phyloP scores from a whole-genome alignment of 1,140 invertebrate species.

The Drosophila pectinifera region DNA sequence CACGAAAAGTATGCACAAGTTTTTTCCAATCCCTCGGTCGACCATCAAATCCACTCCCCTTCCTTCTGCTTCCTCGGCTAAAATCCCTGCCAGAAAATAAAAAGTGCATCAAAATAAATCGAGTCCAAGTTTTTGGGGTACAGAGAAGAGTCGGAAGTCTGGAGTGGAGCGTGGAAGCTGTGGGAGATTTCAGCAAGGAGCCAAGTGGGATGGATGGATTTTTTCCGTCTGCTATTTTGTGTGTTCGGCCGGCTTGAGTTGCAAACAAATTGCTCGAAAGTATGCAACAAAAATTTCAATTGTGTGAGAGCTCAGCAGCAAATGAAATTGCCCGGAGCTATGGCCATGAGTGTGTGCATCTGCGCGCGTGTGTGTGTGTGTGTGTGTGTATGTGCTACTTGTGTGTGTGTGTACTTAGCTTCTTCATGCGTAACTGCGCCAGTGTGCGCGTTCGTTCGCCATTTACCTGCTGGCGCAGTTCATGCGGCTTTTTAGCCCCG shows the following conservation, averaged over 20 bases:
- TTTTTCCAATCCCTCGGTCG: conserved; percentile 40
- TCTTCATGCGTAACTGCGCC: conserved; percentile 13
- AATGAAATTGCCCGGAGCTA: conserved; percentile 62
- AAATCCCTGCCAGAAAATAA: conserved; percentile 40
- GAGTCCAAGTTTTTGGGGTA: conserved; percentile 46
- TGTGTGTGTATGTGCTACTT: neutral
- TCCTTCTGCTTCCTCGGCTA: neutral
- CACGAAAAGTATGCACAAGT: conserved; percentile 56
- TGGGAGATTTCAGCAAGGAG: neutral
- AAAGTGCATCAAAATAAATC: conserved; percentile 58
- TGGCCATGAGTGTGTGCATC: conserved; percentile 26
- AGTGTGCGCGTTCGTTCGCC: conserved; percentile 29
- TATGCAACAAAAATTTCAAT: conserved; percentile 78
- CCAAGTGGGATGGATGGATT: conserved; percentile 14
- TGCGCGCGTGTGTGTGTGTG: conserved; percentile 12
- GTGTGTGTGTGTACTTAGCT: conserved; percentile 32
- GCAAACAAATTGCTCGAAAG: conserved; percentile 72
- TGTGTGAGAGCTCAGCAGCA: conserved; percentile 66
- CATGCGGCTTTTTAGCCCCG: conserved; percentile 23
- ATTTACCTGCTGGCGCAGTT: conserved; percentile 38
- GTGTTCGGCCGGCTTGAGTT: conserved; percentile 35
- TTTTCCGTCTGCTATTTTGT: conserved; percentile 3
- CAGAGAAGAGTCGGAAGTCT: neutral
- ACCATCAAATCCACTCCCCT: conserved; percentile 1
- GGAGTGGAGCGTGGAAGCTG: neutral